Conservation (phyloP, 2,797 vertebrate genomes). For the Epinephelus malabaricus region DNA sequence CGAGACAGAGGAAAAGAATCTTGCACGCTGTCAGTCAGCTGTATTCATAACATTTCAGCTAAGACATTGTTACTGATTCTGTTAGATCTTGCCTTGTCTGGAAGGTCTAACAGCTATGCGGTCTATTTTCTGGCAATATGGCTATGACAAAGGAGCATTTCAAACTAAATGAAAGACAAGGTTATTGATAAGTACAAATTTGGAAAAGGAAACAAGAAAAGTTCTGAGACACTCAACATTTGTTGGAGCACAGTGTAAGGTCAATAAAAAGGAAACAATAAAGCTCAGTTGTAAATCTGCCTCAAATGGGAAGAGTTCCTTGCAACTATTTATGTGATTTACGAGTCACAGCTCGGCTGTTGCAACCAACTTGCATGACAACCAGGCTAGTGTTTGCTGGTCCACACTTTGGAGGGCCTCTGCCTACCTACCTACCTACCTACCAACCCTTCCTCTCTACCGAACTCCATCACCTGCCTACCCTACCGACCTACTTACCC, state of each 20-base stretch:
- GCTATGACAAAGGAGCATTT: not conserved
- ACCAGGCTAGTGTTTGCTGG: slow-evolving; percentile 32
- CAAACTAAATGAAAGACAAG: not conserved
- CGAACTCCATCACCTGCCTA: too few relatives aligned
- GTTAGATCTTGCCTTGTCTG: not conserved
- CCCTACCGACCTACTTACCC: too few relatives aligned
- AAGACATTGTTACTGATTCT: not conserved
- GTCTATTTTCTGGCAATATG: not conserved
- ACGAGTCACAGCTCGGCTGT: slow-evolving; percentile 24
- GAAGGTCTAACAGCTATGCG: too few relatives aligned
- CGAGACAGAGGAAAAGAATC: not conserved
- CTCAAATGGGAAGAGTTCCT: not conserved
- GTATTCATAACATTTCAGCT: not conserved
- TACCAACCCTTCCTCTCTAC: too few relatives aligned
- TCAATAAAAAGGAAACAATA: not conserved
- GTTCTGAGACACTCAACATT: not conserved
- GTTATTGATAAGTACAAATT: not conserved
- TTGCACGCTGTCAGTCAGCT: not conserved
- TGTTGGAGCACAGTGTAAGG: not conserved
- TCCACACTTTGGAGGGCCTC: slow-evolving; percentile 22
- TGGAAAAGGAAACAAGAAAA: not conserved
- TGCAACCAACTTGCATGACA: slow-evolving; percentile 30
- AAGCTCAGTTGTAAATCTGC: not conserved
- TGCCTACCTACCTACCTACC: too few relatives aligned
- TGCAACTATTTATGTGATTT: slow-evolving; percentile 6